These are phyloP conservation scores for Caerostris extrusa DNA, from an alignment of 1,140 invertebrate species.

Conservation along the genomic window DNA sequence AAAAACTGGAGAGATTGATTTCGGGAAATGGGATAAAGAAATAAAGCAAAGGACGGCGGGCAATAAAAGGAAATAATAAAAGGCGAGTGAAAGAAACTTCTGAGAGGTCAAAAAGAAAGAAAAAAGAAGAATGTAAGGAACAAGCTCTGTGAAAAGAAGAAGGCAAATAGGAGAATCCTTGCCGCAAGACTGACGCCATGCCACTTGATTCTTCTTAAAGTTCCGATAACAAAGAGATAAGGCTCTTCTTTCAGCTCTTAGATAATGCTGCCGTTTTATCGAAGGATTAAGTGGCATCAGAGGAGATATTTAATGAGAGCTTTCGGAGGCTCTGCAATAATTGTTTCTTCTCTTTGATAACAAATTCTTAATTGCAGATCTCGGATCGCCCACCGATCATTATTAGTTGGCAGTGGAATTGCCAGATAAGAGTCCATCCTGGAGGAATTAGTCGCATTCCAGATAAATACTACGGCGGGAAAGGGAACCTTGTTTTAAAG, in stretches of 20 bases:
- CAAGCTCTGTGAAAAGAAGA: not conserved
- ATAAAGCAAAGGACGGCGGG: not conserved
- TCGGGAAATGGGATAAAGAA: not conserved
- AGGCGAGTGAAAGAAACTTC: slow-evolving; percentile 4
- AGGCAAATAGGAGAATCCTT: not conserved
- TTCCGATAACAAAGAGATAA: slow-evolving; percentile 39
- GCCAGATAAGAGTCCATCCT: too few species aligned
- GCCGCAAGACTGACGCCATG: not conserved
- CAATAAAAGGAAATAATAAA: slow-evolving; percentile 61
- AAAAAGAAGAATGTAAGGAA: not conserved
- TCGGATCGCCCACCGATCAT: not conserved
- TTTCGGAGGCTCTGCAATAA: not conserved
- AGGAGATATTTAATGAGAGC: not conserved
- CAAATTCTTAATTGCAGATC: slow-evolving; percentile 14
- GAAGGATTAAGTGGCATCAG: slow-evolving; percentile 12
- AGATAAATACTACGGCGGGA: too few species aligned
- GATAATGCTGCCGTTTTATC: slow-evolving; percentile 24
- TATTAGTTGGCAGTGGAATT: too few species aligned
- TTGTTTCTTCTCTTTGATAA: slow-evolving; percentile 13
- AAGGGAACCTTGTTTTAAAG: too few species aligned
- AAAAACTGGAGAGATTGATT: not conserved
- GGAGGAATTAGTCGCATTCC: too few species aligned
- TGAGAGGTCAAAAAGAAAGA: not conserved
- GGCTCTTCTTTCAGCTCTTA: not conserved
- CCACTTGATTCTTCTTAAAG: not conserved